phyloP scores from a whole-genome alignment of 1,140 invertebrate genomes.

The Olivierus martensii region DNA sequence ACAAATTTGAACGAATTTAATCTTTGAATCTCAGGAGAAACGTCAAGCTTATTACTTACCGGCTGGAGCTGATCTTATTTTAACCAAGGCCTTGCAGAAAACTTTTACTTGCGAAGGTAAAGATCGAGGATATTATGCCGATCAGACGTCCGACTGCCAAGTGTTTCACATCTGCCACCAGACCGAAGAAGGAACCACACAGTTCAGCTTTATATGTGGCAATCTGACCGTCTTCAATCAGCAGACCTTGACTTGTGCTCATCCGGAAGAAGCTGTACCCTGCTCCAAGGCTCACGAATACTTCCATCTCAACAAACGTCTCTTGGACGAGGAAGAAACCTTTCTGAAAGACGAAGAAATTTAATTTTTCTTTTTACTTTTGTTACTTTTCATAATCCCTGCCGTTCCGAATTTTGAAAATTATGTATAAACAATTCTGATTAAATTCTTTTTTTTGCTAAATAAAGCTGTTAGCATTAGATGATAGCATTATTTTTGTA shows the following conservation, averaged over 20 bases:
- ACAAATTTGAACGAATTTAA: too few species aligned
- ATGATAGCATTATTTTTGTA: too few species aligned
- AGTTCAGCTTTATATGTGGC: conserved; percentile 20
- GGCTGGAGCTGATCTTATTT: conserved; percentile 19
- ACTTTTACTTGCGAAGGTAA: conserved; percentile 24
- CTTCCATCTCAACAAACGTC: conserved; percentile 14
- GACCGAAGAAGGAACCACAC: conserved; percentile 30
- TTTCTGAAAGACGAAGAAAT: too few species aligned
- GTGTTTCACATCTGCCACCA: conserved; percentile 72
- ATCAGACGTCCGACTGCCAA: conserved; percentile 71
- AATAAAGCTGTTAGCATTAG: too few species aligned
- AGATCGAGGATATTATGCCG: conserved; percentile 45
- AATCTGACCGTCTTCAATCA: conserved; percentile 20
- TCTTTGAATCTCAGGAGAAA: background rate
- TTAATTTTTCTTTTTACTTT: too few species aligned
- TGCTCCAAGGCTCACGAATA: conserved; percentile 26
- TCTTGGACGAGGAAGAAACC: too few species aligned
- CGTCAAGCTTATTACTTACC: conserved; percentile 13
- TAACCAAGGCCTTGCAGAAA: conserved; percentile 10
- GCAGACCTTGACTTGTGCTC: conserved; percentile 25
- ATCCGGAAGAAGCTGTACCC: conserved; percentile 32
- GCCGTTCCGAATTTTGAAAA: too few species aligned
- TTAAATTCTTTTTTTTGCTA: too few species aligned
- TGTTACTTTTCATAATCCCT: too few species aligned
- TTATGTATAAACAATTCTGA: too few species aligned